Base-by-base conservation (phyloP, 2,888 invertebrate genomes). In the Hypselothyrea guttata region DNA sequence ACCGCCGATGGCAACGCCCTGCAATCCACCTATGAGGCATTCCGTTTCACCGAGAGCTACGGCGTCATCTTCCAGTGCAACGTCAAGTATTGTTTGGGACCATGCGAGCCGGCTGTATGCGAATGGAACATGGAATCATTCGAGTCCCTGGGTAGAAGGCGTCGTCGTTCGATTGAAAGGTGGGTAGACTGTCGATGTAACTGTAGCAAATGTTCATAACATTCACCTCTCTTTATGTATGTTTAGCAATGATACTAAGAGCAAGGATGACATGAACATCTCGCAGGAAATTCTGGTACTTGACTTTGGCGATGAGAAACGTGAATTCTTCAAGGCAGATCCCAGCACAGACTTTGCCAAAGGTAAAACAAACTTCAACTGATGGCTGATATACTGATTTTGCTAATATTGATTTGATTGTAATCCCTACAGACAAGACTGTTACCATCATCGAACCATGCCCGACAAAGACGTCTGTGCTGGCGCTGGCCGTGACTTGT, bases 31-130 rank as follows among this genome's bases (percentile, higher is more conserved):
- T 98, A 98, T 87, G 97, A 98, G 91, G 97, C 97, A 0, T 98
- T 98, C 92, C 93, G 97, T 87, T 98, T 98, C 89, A 98, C 97
- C 0, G 97, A 98, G 89, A 97, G 97, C 8, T 98, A 98, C 84
- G 97, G 97, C 45, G 97, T 98, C 63, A 98, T 98, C 89, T 98
- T 98, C 94, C 97, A 98, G 89, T 98, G 97, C 90, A 98, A 98
- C 90, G 97, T 98, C 81, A 97, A 97, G 89, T 98, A 98, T 90
- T 98, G 97, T 87, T 92, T 98, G 66, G 97, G 97, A 87, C 97
- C 96, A 73, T 98, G 97, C 87, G 97, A 97, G 89, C 96, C 97
- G 83, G 96, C 96, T 69, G 94, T 96, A 45, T 97, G 97, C 88
- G 96, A 96, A 91, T 96, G 95, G 94, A 97, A 96, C 74, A 93